A percentile compares a stretch with the other conserved stretches of the same genome.
Conservation (phyloP, 53 echinoderm and acorn worm genomes). For the Echinometra lucunter region DNA sequence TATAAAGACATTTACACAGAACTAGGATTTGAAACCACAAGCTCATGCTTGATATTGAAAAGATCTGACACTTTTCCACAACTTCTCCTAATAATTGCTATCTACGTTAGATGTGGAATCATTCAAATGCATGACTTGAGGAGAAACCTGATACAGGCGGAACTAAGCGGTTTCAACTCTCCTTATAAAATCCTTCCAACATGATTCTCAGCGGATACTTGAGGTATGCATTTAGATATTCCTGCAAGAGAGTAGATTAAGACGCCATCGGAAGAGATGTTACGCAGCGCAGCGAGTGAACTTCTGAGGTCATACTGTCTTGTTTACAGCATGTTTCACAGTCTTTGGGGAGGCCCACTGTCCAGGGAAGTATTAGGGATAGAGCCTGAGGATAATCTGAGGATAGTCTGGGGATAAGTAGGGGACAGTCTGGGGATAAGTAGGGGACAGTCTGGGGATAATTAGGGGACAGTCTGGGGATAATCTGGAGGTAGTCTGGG, state of each 20-base stretch:
- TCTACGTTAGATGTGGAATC: constrained; percentile 19
- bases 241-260: neutral
- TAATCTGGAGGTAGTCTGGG: neutral
- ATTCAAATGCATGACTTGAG: neutral
- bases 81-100: neutral
- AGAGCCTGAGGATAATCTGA: neutral
- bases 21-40: neutral
- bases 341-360: neutral
- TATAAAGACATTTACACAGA: neutral
- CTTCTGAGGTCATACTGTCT: neutral
- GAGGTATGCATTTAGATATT: neutral
- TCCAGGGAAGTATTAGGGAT: neutral
- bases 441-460: neutral
- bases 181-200: neutral
- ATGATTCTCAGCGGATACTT: neutral
- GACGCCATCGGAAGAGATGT: neutral
- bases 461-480: neutral
- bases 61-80: neutral
- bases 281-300: neutral
- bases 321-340: constrained; percentile 16
- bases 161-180: neutral
- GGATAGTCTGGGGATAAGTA: neutral
- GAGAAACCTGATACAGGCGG: neutral
- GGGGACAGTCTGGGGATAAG: neutral
- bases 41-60: neutral